A percentile compares a stretch with the other conserved stretches of the same genome.
Evolutionary conservation across 1,140 invertebrate genomes (phyloP).

Genomic region (Calycopis cecrops): DNA sequence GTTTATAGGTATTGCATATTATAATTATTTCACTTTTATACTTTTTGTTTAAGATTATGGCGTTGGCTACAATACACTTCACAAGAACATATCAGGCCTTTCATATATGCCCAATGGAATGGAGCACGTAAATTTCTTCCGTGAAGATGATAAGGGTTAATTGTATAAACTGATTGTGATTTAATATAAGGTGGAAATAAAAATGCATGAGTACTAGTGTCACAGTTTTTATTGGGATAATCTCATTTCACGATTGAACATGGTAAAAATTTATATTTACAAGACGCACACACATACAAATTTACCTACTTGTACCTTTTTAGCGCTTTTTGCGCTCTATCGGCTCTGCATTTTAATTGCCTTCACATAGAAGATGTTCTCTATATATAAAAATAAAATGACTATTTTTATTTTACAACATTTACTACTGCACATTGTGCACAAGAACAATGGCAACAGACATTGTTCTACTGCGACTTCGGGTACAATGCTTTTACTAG

Average conservation of each 20-base stretch:
- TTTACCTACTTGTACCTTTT: constrained; percentile 68
- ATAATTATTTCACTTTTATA: constrained; percentile 14
- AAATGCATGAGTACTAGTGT: constrained; percentile 49
- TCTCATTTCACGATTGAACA: constrained; percentile 71
- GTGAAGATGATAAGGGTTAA: constrained; percentile 27
- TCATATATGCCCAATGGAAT: constrained; percentile 83
- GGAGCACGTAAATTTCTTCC: constrained; percentile 79
- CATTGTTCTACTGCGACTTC: neutral
- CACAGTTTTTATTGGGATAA: constrained; percentile 71
- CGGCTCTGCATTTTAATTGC: constrained; percentile 39
- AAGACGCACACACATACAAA: constrained; percentile 57
- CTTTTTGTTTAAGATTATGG: constrained; percentile 79
- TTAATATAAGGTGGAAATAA: constrained; percentile 20
- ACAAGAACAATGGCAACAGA: constrained; percentile 29
- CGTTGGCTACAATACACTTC: constrained; percentile 77
- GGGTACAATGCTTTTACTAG: neutral
- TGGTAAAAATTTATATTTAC: constrained; percentile 73
- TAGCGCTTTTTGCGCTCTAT: constrained; percentile 42
- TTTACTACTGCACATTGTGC: constrained; percentile 67
- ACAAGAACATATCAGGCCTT: constrained; percentile 75
- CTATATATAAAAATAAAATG: constrained; percentile 69
- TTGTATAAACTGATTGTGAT: constrained; percentile 7
- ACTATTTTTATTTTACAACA: constrained; percentile 65
- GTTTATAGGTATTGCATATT: neutral
- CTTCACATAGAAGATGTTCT: constrained; percentile 31